Evolutionary conservation across 2,113 vertebrate genomes (phyloP).

Genomic region (Chlorocebus sabaeus): DNA sequence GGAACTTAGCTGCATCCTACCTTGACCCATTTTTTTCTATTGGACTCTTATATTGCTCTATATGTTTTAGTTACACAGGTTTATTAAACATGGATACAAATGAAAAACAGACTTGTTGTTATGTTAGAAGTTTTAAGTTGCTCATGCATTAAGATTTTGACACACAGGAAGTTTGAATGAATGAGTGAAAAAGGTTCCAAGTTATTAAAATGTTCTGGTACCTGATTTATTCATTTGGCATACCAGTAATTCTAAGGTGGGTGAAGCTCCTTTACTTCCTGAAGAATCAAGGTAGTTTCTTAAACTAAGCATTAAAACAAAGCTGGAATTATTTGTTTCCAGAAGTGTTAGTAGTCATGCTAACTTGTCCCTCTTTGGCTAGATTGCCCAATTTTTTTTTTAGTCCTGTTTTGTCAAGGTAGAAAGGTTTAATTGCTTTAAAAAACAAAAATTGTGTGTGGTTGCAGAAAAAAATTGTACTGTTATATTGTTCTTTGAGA

Average conservation of each 20-base stretch:
- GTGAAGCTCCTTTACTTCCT: slow-evolving; percentile 63
- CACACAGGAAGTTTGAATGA: slow-evolving; percentile 76
- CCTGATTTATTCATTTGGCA: slow-evolving; percentile 70
- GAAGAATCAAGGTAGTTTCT: slow-evolving; percentile 67
- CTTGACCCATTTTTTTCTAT: slow-evolving; percentile 53
- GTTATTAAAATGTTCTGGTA: slow-evolving; percentile 72
- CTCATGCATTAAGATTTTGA: slow-evolving; percentile 66
- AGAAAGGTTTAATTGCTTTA: slow-evolving; percentile 27
- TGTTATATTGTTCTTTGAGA: slow-evolving; percentile 18
- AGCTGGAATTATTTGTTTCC: slow-evolving; percentile 48
- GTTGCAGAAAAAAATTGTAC: not conserved
- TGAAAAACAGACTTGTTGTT: slow-evolving; percentile 68
- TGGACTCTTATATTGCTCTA: slow-evolving; percentile 50
- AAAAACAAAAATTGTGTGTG: not conserved
- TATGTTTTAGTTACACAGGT: slow-evolving; percentile 58
- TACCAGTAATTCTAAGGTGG: slow-evolving; percentile 52
- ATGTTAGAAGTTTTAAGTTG: slow-evolving; percentile 67
- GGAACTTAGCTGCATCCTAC: slow-evolving; percentile 38
- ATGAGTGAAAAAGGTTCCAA: slow-evolving; percentile 72
- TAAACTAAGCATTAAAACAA: slow-evolving; percentile 39
- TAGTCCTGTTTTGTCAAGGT: slow-evolving; percentile 14
- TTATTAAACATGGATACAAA: slow-evolving; percentile 69
- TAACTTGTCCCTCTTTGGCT: not conserved
- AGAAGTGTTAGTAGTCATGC: not conserved
- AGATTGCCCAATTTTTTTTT: not conserved